Base-by-base conservation (phyloP, 2,113 vertebrate species). In the Pangasianodon hypophthalmus region DNA sequence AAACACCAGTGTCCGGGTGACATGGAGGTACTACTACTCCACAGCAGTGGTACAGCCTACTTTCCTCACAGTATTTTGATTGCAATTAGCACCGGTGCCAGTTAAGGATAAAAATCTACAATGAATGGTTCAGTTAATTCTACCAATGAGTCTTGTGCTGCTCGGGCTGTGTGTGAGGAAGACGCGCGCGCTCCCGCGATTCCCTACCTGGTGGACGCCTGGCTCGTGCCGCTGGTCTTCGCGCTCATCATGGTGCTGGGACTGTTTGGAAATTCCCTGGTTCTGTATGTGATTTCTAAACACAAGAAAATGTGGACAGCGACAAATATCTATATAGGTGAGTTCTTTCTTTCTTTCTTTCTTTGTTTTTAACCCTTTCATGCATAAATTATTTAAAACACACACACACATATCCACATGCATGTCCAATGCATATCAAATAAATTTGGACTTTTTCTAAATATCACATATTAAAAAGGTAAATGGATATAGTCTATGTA, bases 271-370 rank as follows among this genome's bases (percentile, higher is more conserved):
- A 96, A 96, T 92, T 93, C 93, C 0, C 90, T 96, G 58, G 95
- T 96, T 83, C 95, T 96, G 84, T 93, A 94, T n/a, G 95, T 96
- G 62, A 92, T 96, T 69, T 93, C 95, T 62, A 95, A 94, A 50
- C 94, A 95, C 86, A 94, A 93, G 88, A 95, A 95, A 94, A 95
- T 96, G 95, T 95, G 94, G 93, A 96, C 95, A 0, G 92, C 95
- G 88, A 96, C 95, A 24, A 96, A 96, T 85, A 92, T 96, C 84
- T 96, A 94, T 84, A 96, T 96, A 82, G 94, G 95, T 96, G 92
- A 91, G 26, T 54, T 11, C 29, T 84, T 19, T 1, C 7, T 41
- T 58, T 52, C 44, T 2, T 18, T 24, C 9, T 14, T 48, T 79
- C 26, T 16, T 50, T 79, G 3, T 26, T 48, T 77, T 50, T 52